Evolutionary conservation across 2,113 vertebrate species (phyloP).

Genomic region (Eclectus roratus): DNA sequence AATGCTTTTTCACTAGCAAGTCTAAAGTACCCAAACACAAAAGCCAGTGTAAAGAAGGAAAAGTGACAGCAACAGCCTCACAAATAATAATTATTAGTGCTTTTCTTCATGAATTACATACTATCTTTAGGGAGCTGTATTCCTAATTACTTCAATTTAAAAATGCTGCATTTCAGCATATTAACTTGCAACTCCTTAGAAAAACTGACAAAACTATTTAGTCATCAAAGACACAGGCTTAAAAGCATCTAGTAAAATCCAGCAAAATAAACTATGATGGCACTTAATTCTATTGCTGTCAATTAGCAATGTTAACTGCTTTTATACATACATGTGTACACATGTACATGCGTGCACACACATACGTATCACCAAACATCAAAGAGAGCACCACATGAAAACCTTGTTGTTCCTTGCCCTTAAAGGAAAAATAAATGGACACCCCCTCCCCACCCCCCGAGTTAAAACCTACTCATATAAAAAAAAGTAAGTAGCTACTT

Average conservation of each 20-base stretch:
- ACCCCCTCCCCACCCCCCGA: neutral
- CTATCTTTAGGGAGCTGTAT: neutral
- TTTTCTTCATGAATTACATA: neutral
- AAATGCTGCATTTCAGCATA: neutral
- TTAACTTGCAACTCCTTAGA: neutral
- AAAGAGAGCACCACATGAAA: neutral
- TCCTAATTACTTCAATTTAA: neutral
- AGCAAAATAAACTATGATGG: neutral
- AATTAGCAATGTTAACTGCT: neutral
- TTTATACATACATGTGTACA: neutral
- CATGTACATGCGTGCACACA: rapidly evolving
- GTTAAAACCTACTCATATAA: neutral
- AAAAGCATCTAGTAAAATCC: neutral
- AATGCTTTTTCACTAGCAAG: neutral
- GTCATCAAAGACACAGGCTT: neutral
- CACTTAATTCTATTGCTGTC: neutral
- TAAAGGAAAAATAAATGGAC: neutral
- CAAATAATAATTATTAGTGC: neutral
- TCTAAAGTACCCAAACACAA: neutral
- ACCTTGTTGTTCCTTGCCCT: neutral
- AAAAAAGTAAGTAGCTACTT: neutral
- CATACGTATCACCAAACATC: neutral
- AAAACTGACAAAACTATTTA: neutral
- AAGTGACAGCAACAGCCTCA: neutral
- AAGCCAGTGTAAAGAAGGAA: neutral